Percentiles rank a stretch among this genome's conserved stretches.
Evolutionary conservation across 1,140 invertebrate genomes (phyloP).

Genomic region (Coptotermes formosanus): DNA sequence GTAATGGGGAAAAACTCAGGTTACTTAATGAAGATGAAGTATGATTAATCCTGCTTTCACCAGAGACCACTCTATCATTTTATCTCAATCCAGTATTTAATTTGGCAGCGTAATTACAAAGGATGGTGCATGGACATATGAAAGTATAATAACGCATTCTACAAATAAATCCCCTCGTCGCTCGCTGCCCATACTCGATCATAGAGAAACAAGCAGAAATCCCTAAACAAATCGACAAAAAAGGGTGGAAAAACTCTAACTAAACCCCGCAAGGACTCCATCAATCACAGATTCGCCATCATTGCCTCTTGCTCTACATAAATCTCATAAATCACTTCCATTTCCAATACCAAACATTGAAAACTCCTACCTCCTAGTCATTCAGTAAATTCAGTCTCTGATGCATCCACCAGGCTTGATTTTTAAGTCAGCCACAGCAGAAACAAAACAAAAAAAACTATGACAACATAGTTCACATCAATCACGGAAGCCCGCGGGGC

Average conservation of each 20-base stretch:
- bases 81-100: neutral
- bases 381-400: neutral
- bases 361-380: neutral
- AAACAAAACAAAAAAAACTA: constrained; percentile 15
- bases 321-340: constrained; percentile 8
- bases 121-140: neutral
- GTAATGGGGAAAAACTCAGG: neutral
- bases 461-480: neutral
- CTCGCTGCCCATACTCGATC: neutral
- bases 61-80: constrained; percentile 2
- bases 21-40: neutral
- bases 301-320: neutral
- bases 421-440: constrained; percentile 10
- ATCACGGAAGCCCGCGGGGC: neutral
- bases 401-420: constrained; percentile 10
- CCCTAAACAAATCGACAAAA: constrained; percentile 10
- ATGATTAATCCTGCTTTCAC: neutral
- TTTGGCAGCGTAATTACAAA: neutral
- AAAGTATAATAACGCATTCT: neutral
- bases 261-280: constrained; percentile 13
- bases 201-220: constrained; percentile 4
- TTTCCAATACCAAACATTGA: constrained; percentile 6
- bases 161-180: neutral
- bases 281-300: constrained; percentile 14
- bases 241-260: neutral